A percentile compares a stretch with the other conserved stretches of the same genome.
Conservation (phyloP, 2,888 invertebrate species). For the Caenorhabditis sinica region DNA sequence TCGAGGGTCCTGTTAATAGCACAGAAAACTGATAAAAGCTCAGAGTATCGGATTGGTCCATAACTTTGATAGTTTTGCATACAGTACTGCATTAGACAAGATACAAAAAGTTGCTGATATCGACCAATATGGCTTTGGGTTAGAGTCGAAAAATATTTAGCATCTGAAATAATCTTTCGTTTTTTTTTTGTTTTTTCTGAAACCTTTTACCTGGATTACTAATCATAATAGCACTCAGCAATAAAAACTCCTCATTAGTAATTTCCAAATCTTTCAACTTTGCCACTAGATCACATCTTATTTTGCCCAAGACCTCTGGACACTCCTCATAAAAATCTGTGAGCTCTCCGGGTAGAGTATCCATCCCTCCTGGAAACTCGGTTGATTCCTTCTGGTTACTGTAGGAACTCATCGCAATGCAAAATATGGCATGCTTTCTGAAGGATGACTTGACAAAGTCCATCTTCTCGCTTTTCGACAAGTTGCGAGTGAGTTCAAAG, state of each 20-base stretch:
- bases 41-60: too few relatives aligned
- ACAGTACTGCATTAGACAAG: too few relatives aligned
- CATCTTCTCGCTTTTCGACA: not conserved
- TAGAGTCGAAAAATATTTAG: too few relatives aligned
- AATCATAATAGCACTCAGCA: conserved; percentile 7
- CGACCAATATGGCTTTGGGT: too few relatives aligned
- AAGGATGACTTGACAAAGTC: not conserved
- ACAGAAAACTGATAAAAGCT: too few relatives aligned
- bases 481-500: not conserved
- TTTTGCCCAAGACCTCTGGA: not conserved
- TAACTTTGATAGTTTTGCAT: too few relatives aligned
- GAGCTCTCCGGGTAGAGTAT: not conserved
- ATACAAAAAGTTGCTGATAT: too few relatives aligned
- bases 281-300: not conserved
- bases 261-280: not conserved
- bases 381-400: not conserved
- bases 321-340: not conserved
- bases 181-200: too few relatives aligned
- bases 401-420: not conserved
- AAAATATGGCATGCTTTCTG: not conserved
- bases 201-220: conserved; percentile 12
- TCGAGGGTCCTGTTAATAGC: too few relatives aligned
- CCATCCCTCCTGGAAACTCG: not conserved
- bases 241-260: conserved; percentile 8
- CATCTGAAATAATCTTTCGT: too few relatives aligned